These are phyloP conservation scores for Drosophila cyrtoloma DNA, from an alignment of 2,888 invertebrate genomes.

Conservation along the genomic window DNA sequence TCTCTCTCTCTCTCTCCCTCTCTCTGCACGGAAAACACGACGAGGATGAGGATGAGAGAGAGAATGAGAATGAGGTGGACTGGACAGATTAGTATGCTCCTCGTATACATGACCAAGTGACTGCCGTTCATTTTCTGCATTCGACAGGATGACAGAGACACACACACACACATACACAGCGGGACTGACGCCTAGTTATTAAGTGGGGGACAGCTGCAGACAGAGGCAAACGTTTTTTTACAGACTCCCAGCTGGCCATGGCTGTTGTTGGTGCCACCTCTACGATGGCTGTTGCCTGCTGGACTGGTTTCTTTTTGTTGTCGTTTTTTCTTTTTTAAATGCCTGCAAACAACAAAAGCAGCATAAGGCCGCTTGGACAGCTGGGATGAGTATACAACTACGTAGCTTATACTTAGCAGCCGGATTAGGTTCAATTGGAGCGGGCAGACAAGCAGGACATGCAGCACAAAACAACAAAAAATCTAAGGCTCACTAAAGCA, in stretches of 20 bases:
- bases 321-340: conserved; percentile 62
- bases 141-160: conserved; percentile 56
- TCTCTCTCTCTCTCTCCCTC: conserved; percentile 31
- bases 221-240: conserved; percentile 71
- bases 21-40: conserved; percentile 22
- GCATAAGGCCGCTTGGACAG: conserved; percentile 81
- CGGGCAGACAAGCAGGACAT: conserved; percentile 47
- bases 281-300: conserved; percentile 9
- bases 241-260: conserved; percentile 49
- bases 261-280: conserved; percentile 26
- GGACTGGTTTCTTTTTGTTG: conserved; percentile 27
- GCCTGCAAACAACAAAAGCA: conserved; percentile 79
- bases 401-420: conserved; percentile 80
- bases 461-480: conserved; percentile 17
- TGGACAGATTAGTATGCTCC: conserved; percentile 74
- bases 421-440: conserved; percentile 80
- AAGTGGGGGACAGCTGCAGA: conserved; percentile 53
- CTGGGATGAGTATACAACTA: conserved; percentile 78
- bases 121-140: conserved; percentile 60
- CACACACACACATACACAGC: conserved; percentile 13
- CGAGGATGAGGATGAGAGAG: neutral
- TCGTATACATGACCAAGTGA: conserved; percentile 55
- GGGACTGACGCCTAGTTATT: conserved; percentile 63
- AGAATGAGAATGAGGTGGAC: conserved; percentile 10
- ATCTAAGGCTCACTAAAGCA: conserved; percentile 47